Conservation (phyloP, 2,113 vertebrate species). For the Hippolais icterina region DNA sequence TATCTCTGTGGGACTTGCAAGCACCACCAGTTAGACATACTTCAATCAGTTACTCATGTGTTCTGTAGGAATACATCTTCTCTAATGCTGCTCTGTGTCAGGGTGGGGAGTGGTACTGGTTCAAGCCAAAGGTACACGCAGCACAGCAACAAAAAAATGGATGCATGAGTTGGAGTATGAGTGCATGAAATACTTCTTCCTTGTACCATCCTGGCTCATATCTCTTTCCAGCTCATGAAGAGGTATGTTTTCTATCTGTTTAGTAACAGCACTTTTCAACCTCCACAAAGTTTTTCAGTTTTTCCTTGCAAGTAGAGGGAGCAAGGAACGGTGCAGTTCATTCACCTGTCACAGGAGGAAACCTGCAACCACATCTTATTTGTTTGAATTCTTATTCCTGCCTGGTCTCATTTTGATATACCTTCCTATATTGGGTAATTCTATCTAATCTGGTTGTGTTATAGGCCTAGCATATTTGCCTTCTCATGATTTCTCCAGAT, state of each 20-base stretch:
- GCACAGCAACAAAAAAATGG: background rate
- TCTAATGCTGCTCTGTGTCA: background rate
- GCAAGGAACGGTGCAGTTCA: background rate
- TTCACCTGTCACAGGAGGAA: background rate
- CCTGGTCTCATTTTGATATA: background rate
- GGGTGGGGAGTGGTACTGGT: background rate
- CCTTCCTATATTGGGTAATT: background rate
- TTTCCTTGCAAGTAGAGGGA: background rate
- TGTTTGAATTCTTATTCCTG: background rate
- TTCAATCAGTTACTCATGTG: background rate
- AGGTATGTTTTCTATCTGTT: background rate
- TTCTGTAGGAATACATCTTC: background rate
- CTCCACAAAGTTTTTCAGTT: background rate
- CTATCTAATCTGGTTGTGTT: background rate
- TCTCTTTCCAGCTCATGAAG: background rate
- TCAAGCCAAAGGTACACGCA: background rate
- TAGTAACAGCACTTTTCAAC: background rate
- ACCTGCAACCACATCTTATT: background rate
- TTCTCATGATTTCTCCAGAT: background rate
- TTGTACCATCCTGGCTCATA: background rate
- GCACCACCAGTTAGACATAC: background rate
- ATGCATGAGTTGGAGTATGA: background rate
- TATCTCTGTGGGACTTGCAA: background rate
- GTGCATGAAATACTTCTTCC: background rate
- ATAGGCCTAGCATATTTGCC: background rate